Conservation (phyloP, 2,113 vertebrate species). For the Mustela nigripes region DNA sequence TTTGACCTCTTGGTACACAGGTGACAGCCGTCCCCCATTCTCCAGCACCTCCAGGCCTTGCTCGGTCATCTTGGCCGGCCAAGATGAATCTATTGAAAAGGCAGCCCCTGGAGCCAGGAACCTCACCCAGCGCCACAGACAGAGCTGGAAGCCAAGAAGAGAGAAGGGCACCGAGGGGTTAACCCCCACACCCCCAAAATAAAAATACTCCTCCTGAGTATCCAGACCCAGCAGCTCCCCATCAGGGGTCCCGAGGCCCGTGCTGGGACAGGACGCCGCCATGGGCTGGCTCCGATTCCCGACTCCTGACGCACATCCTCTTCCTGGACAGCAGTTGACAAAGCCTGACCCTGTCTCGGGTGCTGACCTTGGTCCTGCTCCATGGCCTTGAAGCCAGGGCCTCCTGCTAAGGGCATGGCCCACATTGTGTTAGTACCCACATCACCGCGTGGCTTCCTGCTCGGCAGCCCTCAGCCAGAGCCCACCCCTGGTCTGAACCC, state of each 20-base stretch:
- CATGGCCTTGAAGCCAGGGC: neutral
- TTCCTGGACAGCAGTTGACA: accelerated
- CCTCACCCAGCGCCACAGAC: too few species aligned
- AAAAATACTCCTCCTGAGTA: neutral
- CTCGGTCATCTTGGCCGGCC: neutral
- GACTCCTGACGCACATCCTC: accelerated
- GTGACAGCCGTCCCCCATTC: neutral
- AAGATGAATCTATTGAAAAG: accelerated
- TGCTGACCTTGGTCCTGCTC: neutral
- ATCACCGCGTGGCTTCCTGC: neutral
- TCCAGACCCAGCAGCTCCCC: neutral
- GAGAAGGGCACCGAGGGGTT: neutral
- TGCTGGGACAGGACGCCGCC: neutral
- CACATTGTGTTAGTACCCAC: accelerated
- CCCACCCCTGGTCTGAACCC: neutral
- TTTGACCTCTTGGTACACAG: too few species aligned
- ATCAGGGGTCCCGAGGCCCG: accelerated
- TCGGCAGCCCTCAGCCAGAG: neutral
- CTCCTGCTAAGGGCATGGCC: too few species aligned
- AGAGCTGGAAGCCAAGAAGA: neutral
- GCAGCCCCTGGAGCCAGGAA: neutral
- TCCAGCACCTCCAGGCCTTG: neutral
- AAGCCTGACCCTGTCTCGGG: accelerated
- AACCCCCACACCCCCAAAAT: neutral
- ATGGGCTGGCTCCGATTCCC: neutral